Evolutionary conservation across 2,113 vertebrate species (phyloP).

Genomic region (Lontra canadensis): DNA sequence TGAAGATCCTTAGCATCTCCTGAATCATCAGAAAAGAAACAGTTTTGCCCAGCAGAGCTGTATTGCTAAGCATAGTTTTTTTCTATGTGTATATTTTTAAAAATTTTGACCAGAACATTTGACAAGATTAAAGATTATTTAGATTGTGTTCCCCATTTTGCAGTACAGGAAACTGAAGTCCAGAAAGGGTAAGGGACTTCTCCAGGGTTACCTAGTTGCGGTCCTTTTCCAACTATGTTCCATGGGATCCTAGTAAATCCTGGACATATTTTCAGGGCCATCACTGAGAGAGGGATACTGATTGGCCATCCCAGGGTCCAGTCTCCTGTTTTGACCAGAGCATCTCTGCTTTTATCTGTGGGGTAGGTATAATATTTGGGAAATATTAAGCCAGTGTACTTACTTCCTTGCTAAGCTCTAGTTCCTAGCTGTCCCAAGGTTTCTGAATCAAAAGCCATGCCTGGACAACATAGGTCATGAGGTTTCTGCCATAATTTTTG

Average conservation of each 20-base stretch:
- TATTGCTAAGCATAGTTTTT: not conserved
- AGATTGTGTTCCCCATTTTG: not conserved
- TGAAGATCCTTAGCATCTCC: not conserved
- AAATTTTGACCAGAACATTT: not conserved
- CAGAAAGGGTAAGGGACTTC: not conserved
- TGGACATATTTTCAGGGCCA: not conserved
- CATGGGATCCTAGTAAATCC: not conserved
- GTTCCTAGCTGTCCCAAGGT: not conserved
- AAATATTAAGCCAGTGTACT: not conserved
- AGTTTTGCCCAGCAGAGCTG: not conserved
- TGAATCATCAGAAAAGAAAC: conserved; percentile 48
- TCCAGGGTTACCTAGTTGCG: not conserved
- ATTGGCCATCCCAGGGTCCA: not conserved
- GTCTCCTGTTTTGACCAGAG: not conserved
- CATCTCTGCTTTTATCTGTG: not conserved
- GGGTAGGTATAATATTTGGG: not conserved
- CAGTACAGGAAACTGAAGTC: not conserved
- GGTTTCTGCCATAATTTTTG: not conserved
- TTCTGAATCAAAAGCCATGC: not conserved
- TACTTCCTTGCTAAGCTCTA: not conserved
- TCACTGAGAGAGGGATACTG: not conserved
- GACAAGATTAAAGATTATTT: conserved; percentile 7
- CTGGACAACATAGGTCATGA: not conserved
- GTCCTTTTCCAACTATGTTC: not conserved
- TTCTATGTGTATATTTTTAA: not conserved